These are phyloP conservation scores for Sphecodes monilicornis DNA, from an alignment of 2,888 invertebrate species.

Conservation along the genomic window DNA sequence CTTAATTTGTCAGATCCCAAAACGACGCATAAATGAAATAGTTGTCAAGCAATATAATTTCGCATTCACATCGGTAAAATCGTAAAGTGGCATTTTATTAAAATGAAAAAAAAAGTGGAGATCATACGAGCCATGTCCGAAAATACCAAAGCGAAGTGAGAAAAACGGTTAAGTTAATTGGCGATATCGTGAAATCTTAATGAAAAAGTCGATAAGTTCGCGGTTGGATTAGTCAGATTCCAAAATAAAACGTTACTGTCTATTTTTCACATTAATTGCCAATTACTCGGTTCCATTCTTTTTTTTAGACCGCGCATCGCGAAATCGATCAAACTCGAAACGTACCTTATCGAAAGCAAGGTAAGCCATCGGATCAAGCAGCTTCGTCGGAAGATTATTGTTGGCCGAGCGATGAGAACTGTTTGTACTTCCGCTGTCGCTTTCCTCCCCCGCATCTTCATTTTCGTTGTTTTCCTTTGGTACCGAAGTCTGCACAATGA, in stretches of 20 bases:
- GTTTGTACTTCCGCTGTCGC: conserved; percentile 77
- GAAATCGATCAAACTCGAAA: conserved; percentile 8
- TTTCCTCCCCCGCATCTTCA: conserved; percentile 80
- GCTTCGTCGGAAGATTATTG: conserved; percentile 76
- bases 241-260: too few species aligned
- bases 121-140: neutral
- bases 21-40: neutral
- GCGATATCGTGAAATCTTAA: neutral
- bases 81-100: too few species aligned
- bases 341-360: conserved; percentile 80
- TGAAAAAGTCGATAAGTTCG: neutral
- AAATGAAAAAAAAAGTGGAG: too few species aligned
- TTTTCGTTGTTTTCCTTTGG: conserved; percentile 77
- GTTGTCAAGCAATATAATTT: neutral
- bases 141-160: neutral
- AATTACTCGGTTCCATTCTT: neutral
- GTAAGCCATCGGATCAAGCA: conserved; percentile 78
- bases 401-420: conserved; percentile 80
- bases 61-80: too few species aligned
- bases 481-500: conserved; percentile 46
- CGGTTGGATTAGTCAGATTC: neutral
- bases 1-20: neutral
- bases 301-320: neutral
- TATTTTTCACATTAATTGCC: neutral
- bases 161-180: neutral